Conservation (phyloP, 2,797 vertebrate genomes). For the Pelochelys cantorii region DNA sequence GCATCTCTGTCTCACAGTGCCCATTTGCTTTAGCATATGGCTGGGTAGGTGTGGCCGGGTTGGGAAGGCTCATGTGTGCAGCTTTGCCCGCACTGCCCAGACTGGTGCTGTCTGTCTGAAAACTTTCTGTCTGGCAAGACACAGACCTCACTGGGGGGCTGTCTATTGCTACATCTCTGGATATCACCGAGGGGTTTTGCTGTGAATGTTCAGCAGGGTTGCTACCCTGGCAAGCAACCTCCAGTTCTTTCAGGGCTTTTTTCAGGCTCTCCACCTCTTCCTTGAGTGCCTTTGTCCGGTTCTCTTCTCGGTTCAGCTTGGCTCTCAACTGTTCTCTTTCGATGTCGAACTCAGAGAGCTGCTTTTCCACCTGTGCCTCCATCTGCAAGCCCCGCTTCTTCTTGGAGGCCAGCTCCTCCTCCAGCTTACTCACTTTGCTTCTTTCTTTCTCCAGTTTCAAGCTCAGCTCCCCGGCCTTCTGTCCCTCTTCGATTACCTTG, state of each 20-base stretch:
- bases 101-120: constrained; percentile 54
- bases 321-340: constrained; percentile 90
- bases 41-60: constrained; percentile 53
- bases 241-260: constrained; percentile 79
- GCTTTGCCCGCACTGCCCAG: constrained; percentile 41
- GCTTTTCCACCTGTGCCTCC: constrained; percentile 89
- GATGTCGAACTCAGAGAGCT: constrained; percentile 90
- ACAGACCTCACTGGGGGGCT: constrained; percentile 70
- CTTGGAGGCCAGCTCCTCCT: constrained; percentile 86
- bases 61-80: background rate
- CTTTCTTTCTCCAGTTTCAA: constrained; percentile 88
- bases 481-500: constrained; percentile 92
- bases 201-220: background rate
- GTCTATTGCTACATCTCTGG: constrained; percentile 71
- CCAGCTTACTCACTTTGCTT: constrained; percentile 83
- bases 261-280: constrained; percentile 88
- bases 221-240: constrained; percentile 61
- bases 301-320: constrained; percentile 90
- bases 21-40: constrained; percentile 81
- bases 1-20: constrained; percentile 79
- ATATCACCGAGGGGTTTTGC: constrained; percentile 28
- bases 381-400: constrained; percentile 84
- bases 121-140: constrained; percentile 86
- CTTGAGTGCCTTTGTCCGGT: constrained; percentile 87
- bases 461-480: constrained; percentile 87